Evolutionary conservation across 2,113 vertebrate species (phyloP), one percentile per base, ranked within the genome.

Genomic region (Lichenostomus cassidix): DNA sequence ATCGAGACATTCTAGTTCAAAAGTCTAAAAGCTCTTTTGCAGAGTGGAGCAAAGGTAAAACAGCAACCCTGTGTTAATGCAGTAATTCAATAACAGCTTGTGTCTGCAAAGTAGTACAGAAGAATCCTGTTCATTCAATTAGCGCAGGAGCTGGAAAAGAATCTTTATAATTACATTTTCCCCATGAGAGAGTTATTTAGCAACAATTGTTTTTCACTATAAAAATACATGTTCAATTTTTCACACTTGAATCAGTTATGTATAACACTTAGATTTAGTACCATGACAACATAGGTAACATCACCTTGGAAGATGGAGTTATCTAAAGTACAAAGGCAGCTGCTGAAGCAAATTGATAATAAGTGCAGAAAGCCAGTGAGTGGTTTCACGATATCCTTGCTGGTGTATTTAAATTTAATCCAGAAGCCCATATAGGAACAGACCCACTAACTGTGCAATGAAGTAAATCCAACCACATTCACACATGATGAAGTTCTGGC

Each of bases 71-170:
- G 42, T 67, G 44, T 65, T 94, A 94, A 86, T 74, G 24, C 12
- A 71, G 19, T 83, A 73, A 80, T 62, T 76, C 29, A 84, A n/a
- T 55, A 87, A 79, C 62, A 58, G 60, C 46, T 68, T 35, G 63
- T 74, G 60, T 52, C 83, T 83, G 74, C 49, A 79, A 79, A 87
- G 22, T 21, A 74, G 73, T 39, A 37, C 44, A 87, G 82, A 92
- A 92, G 70, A 94, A 81, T 77, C 33, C 39, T 88, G 42, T 47
- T 89, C 27, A 81, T 86, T 92, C 67, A 79, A 71, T 95, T 96
- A 93, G 23, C 65, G 39, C 7, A 15, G 55, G 55, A 77, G 74
- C 74, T 91, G 69, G 78, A 78, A 44, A 94, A 95, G 29, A 69
- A 62, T 62, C n/a, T 52, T 67, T 35, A 53, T 80, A 89, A 93